Evolutionary conservation across 2,797 vertebrate genomes (phyloP).

Genomic region (Lerista edwardsae): DNA sequence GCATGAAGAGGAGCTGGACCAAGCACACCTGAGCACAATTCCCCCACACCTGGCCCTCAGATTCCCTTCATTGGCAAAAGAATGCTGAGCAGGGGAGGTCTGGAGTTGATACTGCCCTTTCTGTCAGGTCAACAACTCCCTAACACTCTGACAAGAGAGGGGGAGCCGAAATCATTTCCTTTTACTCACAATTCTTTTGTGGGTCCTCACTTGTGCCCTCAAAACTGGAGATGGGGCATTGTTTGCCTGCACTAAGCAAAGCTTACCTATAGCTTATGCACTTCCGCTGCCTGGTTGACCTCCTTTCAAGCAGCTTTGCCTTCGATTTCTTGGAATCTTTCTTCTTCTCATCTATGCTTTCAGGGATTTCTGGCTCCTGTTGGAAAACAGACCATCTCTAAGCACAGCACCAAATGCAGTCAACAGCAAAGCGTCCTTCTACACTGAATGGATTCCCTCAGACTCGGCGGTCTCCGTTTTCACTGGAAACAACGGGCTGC

Average conservation of each 20-base stretch:
- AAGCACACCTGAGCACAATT: neutral
- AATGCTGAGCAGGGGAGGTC: too few species aligned
- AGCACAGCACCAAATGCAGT: neutral
- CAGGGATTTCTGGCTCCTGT: constrained; percentile 85
- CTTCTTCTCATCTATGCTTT: constrained; percentile 84
- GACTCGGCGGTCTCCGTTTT: rapidly evolving
- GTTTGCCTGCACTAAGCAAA: neutral
- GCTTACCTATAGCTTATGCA: constrained; percentile 96
- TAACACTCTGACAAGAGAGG: neutral
- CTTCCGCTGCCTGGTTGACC: constrained; percentile 92
- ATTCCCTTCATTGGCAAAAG: neutral
- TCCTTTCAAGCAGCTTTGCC: constrained; percentile 88
- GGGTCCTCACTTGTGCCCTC: too few species aligned
- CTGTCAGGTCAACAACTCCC: neutral
- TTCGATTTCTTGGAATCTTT: constrained; percentile 93
- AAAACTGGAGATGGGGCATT: neutral
- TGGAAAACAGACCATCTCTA: constrained; percentile 46
- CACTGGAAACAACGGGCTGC: rapidly evolving
- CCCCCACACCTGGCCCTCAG: too few species aligned
- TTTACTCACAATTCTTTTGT: neutral
- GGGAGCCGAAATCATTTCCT: neutral
- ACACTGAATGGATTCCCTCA: rapidly evolving
- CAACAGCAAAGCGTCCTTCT: neutral
- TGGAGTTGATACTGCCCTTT: neutral
- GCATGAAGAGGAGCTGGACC: too few species aligned